Base-by-base conservation (phyloP, 2,888 invertebrate species). In the Micoletzkya japonica region DNA sequence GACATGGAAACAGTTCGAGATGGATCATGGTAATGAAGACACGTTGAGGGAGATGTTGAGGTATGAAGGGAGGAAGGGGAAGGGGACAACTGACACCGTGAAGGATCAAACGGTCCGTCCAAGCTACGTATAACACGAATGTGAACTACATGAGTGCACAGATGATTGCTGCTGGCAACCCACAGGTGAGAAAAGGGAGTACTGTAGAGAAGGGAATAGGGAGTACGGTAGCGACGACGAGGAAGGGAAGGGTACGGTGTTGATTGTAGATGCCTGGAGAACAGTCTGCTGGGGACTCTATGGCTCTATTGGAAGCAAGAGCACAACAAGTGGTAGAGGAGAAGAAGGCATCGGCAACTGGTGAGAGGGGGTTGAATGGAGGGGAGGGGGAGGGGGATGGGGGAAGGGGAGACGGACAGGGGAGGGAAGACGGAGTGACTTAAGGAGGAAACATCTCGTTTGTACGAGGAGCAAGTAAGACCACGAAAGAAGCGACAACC, bases 111-210 rank as follows among this genome's bases (percentile, higher is more conserved):
- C 71, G 81, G 26, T 80, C 81, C 30, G 81, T 81, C 26, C 81
- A 81, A 66, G 81, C 82, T 37, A 93, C 93, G 83, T 99, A 94
- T 87, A 98, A 97, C 86, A 97, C 96, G 0, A 95, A 97, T 85
- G 90, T 91, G n/a, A 97, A 97, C 86, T 96, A 95, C 92, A 96
- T 97, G 95, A 93, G 95, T 20, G 95, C 95, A 0, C 96, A 96
- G 87, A 95, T 96, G 92, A 88, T 95, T 80, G 93, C 91, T 81
- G 92, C 92, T 14, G 78, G 74, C 24, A 72, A 67, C 28, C 67
- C 70, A 2, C 32, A 57, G 71, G 71, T 71, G 34, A 24, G n/a
- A n/a, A 58, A n/a, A 58, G 58, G 6, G 10, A 24, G 24, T 3
- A 17, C 36, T 17, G 34, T 4, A 57, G 57, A 57, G 57, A 4